Percentiles rank a stretch among this genome's conserved stretches.
Evolutionary conservation across 2,113 vertebrate species (phyloP).

Genomic region (Origma solitaria): DNA sequence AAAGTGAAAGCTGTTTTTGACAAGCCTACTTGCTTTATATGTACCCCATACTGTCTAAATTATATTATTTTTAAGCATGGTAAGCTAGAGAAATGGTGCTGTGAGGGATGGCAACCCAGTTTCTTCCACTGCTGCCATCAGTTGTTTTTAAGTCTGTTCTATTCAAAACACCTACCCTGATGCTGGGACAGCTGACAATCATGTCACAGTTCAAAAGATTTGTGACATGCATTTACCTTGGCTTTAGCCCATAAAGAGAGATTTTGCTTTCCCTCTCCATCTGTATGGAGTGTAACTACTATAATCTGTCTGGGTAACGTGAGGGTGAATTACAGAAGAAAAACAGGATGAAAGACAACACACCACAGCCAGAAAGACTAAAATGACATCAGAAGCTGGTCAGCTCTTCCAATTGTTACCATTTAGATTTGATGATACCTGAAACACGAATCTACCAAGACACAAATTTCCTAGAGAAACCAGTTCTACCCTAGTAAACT

Average conservation of each 20-base stretch:
- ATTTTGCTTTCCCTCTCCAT: constrained; percentile 53
- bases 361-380: constrained; percentile 4
- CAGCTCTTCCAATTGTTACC: constrained; percentile 6
- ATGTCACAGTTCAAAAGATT: constrained; percentile 21
- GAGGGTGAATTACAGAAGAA: constrained; percentile 48
- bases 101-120: not conserved
- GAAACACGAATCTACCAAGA: not conserved
- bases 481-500: not conserved
- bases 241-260: constrained; percentile 36
- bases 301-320: constrained; percentile 55
- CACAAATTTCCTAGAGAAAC: constrained; percentile 24
- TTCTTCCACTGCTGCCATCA: not conserved
- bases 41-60: constrained; percentile 11
- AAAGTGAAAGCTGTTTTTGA: constrained; percentile 56
- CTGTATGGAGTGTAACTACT: constrained; percentile 40
- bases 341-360: constrained; percentile 49
- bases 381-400: constrained; percentile 33
- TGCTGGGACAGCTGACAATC: constrained; percentile 33
- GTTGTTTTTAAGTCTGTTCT: not conserved
- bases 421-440: constrained; percentile 23
- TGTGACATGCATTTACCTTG: not conserved
- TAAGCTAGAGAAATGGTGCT: constrained; percentile 26
- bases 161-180: not conserved
- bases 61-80: constrained; percentile 4
- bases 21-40: constrained; percentile 40